Base-by-base conservation (phyloP, 2,888 invertebrate genomes). In the Watsonalla binaria region DNA sequence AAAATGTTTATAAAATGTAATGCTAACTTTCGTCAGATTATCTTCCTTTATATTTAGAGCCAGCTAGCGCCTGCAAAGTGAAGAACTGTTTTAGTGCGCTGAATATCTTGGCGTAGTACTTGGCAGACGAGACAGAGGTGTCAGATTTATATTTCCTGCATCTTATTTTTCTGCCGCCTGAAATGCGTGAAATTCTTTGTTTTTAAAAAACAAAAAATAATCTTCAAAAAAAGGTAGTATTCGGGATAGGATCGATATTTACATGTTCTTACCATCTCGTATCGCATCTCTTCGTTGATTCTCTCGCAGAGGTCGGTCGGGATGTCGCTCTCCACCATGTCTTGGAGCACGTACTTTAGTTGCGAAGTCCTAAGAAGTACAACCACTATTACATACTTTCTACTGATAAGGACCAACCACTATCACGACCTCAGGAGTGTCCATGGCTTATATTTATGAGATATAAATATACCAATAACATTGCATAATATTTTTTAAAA, bases 321-420 rank as follows among this genome's bases (percentile, higher is more conserved):
- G 78, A 99, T 99, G 91, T 99, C 98, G 64, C 92, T 93, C 82
- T 97, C 97, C 9, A 95, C 94, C 52, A 98, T 96, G 74, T 97
- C 96, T 90, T 97, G 96, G 56, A 99, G 91, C 34, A 98, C 97
- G 70, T 95, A 94, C 61, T 94, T 93, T 68, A 97, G 86, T 80
- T 96, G 95, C 5, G 96, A 95, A 78, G 98, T 96, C 68, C 98
- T 94, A 73, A 2, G 57, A 63, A 37, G 45, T 48, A 52, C 7
- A n/a, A 46, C 49, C 47, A 49, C 46, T 48, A 50, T 42, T 39
- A 47, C 51, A 51, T 47, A 11, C 49, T 15, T 46, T n/a, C 45
- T 42, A 46, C 14, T 45, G 48, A 39, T 48, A 39, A 46, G 9
- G 6, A 11, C 13, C 39, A 24, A 48, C 42, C 15, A 39, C 47